phyloP scores from a whole-genome alignment of 1,140 invertebrate genomes.

The Drosophila hydei region DNA sequence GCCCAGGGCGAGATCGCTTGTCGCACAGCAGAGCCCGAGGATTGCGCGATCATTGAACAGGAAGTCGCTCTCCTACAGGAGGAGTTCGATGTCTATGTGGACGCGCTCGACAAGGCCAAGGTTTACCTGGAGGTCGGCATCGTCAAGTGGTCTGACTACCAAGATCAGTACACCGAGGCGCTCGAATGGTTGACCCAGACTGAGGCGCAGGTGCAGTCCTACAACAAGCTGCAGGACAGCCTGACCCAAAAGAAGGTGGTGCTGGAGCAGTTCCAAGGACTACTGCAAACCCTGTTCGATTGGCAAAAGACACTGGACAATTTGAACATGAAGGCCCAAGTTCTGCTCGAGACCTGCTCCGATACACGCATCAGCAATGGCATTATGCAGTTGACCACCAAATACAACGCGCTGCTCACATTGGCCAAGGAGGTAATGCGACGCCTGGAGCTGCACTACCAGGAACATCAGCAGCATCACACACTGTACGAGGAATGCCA shows the following conservation, averaged over 20 bases:
- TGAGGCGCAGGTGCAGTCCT: constrained; percentile 93
- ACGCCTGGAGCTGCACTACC: constrained; percentile 94
- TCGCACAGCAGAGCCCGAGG: constrained; percentile 91
- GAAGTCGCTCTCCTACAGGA: constrained; percentile 95
- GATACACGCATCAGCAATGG: constrained; percentile 97
- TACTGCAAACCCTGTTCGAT: constrained; percentile 95
- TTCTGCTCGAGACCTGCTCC: constrained; percentile 94
- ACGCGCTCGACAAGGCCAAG: constrained; percentile 91
- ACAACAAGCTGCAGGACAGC: constrained; percentile 94
- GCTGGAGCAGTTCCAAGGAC: constrained; percentile 94
- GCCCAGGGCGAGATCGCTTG: constrained; percentile 93
- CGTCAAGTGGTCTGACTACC: constrained; percentile 97
- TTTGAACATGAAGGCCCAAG: constrained; percentile 95
- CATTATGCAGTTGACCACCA: constrained; percentile 96
- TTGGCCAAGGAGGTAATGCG: constrained; percentile 97
- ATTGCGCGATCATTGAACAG: constrained; percentile 95
- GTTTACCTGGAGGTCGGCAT: constrained; percentile 93
- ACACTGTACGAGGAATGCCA: constrained; percentile 95
- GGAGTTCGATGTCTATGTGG: constrained; percentile 93
- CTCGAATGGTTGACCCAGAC: constrained; percentile 94
- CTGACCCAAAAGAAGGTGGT: constrained; percentile 95
- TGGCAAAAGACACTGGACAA: constrained; percentile 96
- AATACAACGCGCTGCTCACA: constrained; percentile 96
- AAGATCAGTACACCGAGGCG: constrained; percentile 96
- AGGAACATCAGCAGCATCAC: constrained; percentile 95